Evolutionary conservation across 2,797 vertebrate species (phyloP).

Genomic region (Hippocampus kuda): DNA sequence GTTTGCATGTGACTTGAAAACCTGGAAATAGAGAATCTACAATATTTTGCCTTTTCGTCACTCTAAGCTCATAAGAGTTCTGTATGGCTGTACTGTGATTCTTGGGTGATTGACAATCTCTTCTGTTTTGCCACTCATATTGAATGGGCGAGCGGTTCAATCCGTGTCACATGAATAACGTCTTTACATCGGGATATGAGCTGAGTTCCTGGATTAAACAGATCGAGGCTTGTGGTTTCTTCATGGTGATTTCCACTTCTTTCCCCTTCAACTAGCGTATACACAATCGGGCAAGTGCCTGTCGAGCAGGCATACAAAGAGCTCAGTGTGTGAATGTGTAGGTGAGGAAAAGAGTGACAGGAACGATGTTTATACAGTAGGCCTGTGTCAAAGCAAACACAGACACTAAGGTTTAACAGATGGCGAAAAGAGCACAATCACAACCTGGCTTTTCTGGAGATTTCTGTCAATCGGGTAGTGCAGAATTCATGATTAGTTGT

Average conservation of each 20-base stretch:
- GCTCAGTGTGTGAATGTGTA: conserved; percentile 49
- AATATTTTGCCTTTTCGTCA: conserved; percentile 25
- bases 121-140: conserved; percentile 37
- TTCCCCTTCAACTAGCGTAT: conserved; percentile 19
- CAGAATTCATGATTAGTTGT: conserved; percentile 26
- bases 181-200: conserved; percentile 52
- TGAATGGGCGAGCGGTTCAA: conserved; percentile 40
- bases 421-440: conserved; percentile 25
- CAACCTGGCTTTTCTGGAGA: conserved; percentile 19
- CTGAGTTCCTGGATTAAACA: conserved; percentile 40
- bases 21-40: conserved; percentile 14
- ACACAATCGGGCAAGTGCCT: conserved; percentile 26
- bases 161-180: conserved; percentile 50
- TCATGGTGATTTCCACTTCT: conserved; percentile 45
- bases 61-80: conserved; percentile 30
- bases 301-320: conserved; percentile 48
- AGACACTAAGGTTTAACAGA: conserved; percentile 29
- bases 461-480: conserved; percentile 24
- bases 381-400: conserved; percentile 29
- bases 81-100: conserved; percentile 35
- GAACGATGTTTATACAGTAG: conserved; percentile 22
- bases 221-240: conserved; percentile 41
- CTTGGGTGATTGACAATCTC: conserved; percentile 55
- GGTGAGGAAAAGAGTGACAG: conserved; percentile 39
- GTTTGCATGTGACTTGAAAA: conserved; percentile 22